Conservation (phyloP, 2,113 vertebrate genomes). For the Dascyllus trimaculatus region DNA sequence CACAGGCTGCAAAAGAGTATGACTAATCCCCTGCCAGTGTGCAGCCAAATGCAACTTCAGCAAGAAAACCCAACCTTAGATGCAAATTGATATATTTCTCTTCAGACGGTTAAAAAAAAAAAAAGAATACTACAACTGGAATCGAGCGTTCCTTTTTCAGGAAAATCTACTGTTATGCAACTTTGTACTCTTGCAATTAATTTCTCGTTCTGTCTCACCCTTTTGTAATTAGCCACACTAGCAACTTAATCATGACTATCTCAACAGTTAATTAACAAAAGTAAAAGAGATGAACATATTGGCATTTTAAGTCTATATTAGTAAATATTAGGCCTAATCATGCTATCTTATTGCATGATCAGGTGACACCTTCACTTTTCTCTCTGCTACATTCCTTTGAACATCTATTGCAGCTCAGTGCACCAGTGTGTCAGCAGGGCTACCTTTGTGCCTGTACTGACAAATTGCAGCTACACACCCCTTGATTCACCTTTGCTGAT, state of each 20-base stretch:
- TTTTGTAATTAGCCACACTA: not conserved
- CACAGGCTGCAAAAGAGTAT: constrained; percentile 24
- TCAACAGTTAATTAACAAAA: not conserved
- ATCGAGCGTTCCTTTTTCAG: not conserved
- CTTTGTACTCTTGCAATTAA: not conserved
- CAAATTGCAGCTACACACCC: constrained; percentile 44
- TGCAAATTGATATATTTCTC: not conserved
- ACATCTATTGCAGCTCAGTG: constrained; percentile 26
- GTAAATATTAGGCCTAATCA: not conserved
- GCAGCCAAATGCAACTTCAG: constrained; percentile 31
- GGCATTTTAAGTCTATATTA: not conserved
- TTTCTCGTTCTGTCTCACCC: not conserved
- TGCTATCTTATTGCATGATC: not conserved
- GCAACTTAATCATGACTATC: not conserved
- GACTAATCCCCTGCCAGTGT: constrained; percentile 29
- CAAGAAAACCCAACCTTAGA: constrained; percentile 9
- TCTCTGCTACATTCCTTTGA: not conserved
- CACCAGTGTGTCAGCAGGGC: constrained; percentile 7
- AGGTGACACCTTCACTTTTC: not conserved
- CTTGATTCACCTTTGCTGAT: constrained; percentile 37
- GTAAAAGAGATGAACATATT: not conserved
- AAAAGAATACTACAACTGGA: not conserved
- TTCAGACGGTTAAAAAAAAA: not conserved
- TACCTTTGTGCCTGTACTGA: constrained; percentile 4
- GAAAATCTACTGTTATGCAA: not conserved